phyloP scores from a whole-genome alignment of 2,797 vertebrate genomes.

The Eutrigla gurnardus region DNA sequence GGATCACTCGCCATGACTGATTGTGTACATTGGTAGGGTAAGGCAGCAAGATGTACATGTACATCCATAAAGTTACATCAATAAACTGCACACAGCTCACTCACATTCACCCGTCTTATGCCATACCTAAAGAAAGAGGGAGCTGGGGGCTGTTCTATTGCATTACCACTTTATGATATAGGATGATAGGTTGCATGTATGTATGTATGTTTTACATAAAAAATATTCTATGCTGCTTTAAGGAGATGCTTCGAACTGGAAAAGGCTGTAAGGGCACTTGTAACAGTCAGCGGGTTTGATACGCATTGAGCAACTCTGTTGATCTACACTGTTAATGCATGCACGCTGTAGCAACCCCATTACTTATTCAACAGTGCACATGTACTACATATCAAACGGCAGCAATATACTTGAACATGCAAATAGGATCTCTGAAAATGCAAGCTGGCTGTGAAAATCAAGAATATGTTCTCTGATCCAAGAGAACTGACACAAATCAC shows the following conservation, averaged over 20 bases:
- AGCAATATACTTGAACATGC: slow-evolving; percentile 60
- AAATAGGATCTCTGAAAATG: slow-evolving; percentile 54
- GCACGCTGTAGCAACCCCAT: slow-evolving; percentile 62
- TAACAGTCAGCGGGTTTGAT: slow-evolving; percentile 56
- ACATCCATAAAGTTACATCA: slow-evolving; percentile 18
- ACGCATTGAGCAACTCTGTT: slow-evolving; percentile 62
- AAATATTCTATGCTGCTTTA: slow-evolving; percentile 41
- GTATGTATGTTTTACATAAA: slow-evolving; percentile 38
- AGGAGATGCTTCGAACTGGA: slow-evolving; percentile 41
- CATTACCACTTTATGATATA: slow-evolving; percentile 48
- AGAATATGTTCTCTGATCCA: slow-evolving; percentile 67
- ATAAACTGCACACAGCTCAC: slow-evolving; percentile 20
- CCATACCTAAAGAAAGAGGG: slow-evolving; percentile 10
- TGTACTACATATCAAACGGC: slow-evolving; percentile 67
- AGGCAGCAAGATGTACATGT: not conserved
- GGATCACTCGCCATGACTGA: not conserved
- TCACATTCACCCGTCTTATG: slow-evolving; percentile 4
- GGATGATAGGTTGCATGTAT: slow-evolving; percentile 35
- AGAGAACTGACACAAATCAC: slow-evolving; percentile 41
- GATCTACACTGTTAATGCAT: slow-evolving; percentile 60
- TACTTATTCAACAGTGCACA: slow-evolving; percentile 77
- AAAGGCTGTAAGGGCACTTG: slow-evolving; percentile 54
- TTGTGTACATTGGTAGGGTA: not conserved
- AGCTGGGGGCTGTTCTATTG: slow-evolving; percentile 3
- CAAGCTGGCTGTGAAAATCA: slow-evolving; percentile 68